Percentiles rank a stretch among this genome's conserved stretches.
phyloP scores from a whole-genome alignment of 2,888 invertebrate genomes.

The Microplitis manilae region DNA sequence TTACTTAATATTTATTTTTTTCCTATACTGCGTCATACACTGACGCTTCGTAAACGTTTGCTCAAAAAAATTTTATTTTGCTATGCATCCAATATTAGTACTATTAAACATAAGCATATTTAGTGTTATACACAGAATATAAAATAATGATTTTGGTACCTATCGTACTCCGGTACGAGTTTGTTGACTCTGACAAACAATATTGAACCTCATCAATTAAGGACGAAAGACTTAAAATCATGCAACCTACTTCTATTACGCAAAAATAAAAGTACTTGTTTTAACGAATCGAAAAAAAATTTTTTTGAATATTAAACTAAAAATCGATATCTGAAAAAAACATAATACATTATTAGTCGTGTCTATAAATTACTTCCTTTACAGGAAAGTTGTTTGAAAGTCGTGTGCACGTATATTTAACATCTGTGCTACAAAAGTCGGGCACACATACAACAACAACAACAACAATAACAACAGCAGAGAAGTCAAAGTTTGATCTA shows the following conservation, averaged over 20 bases:
- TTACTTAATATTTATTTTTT: too few relatives aligned
- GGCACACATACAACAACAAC: too few relatives aligned
- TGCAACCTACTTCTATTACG: too few relatives aligned
- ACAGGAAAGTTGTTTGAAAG: conserved; percentile 13
- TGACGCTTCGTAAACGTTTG: too few relatives aligned
- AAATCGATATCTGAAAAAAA: too few relatives aligned
- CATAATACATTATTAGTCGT: neutral
- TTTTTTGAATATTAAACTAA: too few relatives aligned
- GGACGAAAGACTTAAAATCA: too few relatives aligned
- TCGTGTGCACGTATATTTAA: neutral
- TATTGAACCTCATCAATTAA: neutral
- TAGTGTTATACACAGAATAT: neutral
- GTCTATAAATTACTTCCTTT: neutral
- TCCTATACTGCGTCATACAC: too few relatives aligned
- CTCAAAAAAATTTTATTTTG: too few relatives aligned
- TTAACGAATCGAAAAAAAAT: too few relatives aligned
- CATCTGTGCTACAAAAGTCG: neutral
- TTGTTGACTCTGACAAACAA: neutral
- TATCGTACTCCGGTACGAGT: conserved; percentile 5
- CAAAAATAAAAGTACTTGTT: too few relatives aligned
- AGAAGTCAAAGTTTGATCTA: conserved; percentile 19
- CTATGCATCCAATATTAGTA: too few relatives aligned
- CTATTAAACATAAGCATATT: neutral
- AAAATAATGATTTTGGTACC: conserved; percentile 27
- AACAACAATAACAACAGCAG: neutral